Base-by-base conservation (phyloP, 2,888 invertebrate genomes). In the Adelphocoris suturalis region DNA sequence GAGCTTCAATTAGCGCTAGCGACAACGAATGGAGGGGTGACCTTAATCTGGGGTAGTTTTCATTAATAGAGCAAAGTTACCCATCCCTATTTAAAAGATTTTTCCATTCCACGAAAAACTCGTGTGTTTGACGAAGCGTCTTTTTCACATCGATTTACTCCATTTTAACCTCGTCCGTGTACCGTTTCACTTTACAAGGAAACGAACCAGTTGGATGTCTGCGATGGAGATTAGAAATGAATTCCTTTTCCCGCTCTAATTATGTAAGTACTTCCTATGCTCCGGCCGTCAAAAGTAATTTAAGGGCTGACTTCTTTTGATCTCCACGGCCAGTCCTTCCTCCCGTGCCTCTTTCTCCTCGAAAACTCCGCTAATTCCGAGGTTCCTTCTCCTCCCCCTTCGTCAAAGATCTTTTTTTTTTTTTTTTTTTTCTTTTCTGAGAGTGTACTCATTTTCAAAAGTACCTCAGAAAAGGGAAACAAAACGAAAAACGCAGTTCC, bases 181-280 rank as follows among this genome's bases (percentile, higher is more conserved):
- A 52, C 16, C 16, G 37, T 37, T 37, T 37, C 37, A 14, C 12
- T 52, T 52, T 52, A 16, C 52, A 7, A 52, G 52, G 52, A 16
- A 16, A 52, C 16, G 5, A 52, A 52, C 52, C 52, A 52, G 52
- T 1, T 7, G 37, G 52, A 12, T 52, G 52, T 11, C 52, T 2
- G 37, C 61, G n/a, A 61, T 61, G 61, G n/a, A n/a, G 61, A 61
- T 61, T 61, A 14, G 61, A 61, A 61, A 16, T 61, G 52, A 52
- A 52, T 52, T 52, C 16, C 52, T n/a, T 9, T 57, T 19, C 61
- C 14, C 52, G 12, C 16, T 19, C n/a, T 61, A 61, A 61, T 61
- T 61, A 61, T 61, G 61, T 61, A 61, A 61, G 61, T 61, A 61
- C 61, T 61, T 61, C 19, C n/a, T 7, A 37, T 37, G 37, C 7